Base-by-base conservation (phyloP, 2,888 invertebrate genomes). In the Petrophora chlorosata region DNA sequence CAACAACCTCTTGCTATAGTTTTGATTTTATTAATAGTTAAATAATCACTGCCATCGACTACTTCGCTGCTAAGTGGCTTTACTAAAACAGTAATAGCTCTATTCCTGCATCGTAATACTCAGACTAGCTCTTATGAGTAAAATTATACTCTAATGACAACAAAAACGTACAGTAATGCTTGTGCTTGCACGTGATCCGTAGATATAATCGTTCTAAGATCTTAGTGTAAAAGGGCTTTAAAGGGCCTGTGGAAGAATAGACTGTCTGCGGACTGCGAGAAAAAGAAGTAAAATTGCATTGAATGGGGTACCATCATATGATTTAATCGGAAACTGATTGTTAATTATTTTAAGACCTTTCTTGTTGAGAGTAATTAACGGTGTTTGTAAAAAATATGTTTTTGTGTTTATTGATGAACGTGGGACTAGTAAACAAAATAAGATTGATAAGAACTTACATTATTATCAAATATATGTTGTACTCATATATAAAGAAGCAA, bases 251-350 rank as follows among this genome's bases (percentile, higher is more conserved):
- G 12, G 17, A 42, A 36, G 48, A 41, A 42, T 32, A 35, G 36
- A 36, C 28, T 9, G 22, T 29, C 34, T 35, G 40, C 36, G 42
- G 42, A 42, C 50, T 39, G 52, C 16, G 44, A 41, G 49, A 52
- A 59, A 43, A 47, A 17, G 28, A 12, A 28, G 41, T 23, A 47
- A 45, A 8, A 59, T 58, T 55, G 54, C 45, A 63, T 56, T 58
- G 42, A 66, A 66, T 61, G 49, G 49, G 10, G 48, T 8, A 41
- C 23, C 58, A 59, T 62, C 53, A 10, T 30, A 19, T 8, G 36
- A 16, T 25, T 30, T 17, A 40, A 49, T 66, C 64, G 52, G 42
- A 19, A 53, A 45, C 50, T 36, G 40, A 16, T 17, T 14, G 41
- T 46, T 32, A 41, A 53, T 49, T 56, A 53, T 48, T 59, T 53